These are phyloP conservation scores for Phyllotis vaccarum DNA, from an alignment of 2,797 vertebrate species.

Conservation along the genomic window DNA sequence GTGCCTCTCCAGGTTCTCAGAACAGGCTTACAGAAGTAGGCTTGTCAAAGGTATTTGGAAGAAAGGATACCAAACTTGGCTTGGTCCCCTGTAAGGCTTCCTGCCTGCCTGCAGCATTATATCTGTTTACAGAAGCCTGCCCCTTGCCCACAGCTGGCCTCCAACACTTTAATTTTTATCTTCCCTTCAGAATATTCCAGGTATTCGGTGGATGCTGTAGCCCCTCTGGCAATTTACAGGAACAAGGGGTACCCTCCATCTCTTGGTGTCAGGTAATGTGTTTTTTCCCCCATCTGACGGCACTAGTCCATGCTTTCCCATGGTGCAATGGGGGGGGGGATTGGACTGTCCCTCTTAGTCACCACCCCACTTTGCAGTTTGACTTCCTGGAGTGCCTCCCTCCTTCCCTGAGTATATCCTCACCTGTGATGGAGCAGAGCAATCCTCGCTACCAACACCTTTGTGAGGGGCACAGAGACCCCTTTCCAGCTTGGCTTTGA, in stretches of 20 bases:
- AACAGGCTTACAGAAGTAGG: no score
- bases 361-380: accelerated
- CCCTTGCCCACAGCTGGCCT: background rate
- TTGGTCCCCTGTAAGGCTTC: background rate
- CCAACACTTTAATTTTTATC: background rate
- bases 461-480: accelerated
- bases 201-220: background rate
- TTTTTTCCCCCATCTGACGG: background rate
- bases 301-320: background rate
- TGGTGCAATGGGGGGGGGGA: accelerated
- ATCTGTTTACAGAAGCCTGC: no score
- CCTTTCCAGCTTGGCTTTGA: background rate
- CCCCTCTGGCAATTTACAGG: no score
- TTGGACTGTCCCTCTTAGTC: accelerated
- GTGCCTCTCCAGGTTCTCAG: background rate
- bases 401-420: accelerated
- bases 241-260: background rate
- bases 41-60: background rate
- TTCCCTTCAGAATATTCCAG: background rate
- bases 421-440: accelerated
- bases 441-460: accelerated
- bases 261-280: background rate
- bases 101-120: background rate
- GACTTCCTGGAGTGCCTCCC: accelerated
- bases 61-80: accelerated